Conservation (phyloP, 2,113 vertebrate genomes). For the Vidua chalybeata region DNA sequence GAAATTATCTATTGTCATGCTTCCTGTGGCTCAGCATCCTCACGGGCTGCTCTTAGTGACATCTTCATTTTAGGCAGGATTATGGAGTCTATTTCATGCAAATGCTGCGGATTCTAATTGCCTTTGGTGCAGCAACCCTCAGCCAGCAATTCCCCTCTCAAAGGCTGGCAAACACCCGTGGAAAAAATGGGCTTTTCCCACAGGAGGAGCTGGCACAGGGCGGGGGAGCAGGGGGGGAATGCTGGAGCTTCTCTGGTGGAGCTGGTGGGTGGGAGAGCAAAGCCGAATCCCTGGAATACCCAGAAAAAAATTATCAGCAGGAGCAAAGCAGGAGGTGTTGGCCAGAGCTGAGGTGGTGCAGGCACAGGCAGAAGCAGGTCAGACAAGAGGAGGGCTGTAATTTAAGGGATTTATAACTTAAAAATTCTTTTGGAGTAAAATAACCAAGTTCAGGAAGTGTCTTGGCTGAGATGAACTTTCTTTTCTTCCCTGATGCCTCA, state of each 20-base stretch:
- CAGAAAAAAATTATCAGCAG: not conserved
- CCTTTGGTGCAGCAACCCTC: not conserved
- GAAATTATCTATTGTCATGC: constrained; percentile 1
- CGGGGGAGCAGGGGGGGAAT: not conserved
- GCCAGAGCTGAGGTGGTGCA: not conserved
- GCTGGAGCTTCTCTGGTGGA: not conserved
- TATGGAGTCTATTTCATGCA: not conserved
- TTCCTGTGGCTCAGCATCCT: constrained; percentile 40
- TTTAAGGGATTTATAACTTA: not conserved
- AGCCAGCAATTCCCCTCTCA: not conserved
- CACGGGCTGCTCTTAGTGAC: not conserved
- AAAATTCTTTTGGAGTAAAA: not conserved
- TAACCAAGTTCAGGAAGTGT: not conserved
- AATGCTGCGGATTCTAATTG: not conserved
- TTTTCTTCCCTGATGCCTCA: not conserved
- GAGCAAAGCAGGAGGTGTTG: not conserved
- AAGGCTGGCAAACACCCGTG: not conserved
- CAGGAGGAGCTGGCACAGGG: not conserved
- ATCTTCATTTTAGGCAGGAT: not conserved
- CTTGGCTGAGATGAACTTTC: not conserved
- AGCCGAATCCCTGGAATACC: not conserved
- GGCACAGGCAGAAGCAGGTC: not conserved
- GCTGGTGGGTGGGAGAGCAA: not conserved
- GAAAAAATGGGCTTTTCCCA: not conserved
- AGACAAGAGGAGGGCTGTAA: not conserved